phyloP scores from a whole-genome alignment of 2,888 invertebrate genomes.

The Melinaea marsaeus region DNA sequence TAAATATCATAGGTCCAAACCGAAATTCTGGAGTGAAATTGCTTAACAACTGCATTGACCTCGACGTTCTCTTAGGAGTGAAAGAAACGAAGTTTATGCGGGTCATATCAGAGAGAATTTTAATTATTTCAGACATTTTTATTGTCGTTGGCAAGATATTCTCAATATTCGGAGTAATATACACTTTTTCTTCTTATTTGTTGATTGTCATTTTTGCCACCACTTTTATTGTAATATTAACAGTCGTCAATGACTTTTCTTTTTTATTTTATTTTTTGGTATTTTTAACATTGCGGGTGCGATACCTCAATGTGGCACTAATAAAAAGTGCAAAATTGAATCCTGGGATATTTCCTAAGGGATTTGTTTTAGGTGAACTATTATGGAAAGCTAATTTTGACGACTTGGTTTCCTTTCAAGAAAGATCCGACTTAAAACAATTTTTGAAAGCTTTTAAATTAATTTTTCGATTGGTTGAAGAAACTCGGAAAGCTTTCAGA shows the following conservation, averaged over 20 bases:
- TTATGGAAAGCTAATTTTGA: background rate
- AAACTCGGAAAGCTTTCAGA: background rate
- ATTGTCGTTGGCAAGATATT: background rate
- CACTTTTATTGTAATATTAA: background rate
- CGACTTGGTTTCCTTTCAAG: background rate
- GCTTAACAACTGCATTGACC: slow-evolving; percentile 1
- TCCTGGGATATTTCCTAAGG: background rate
- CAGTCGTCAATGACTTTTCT: background rate
- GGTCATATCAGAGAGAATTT: background rate
- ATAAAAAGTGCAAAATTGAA: background rate
- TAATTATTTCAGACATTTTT: background rate
- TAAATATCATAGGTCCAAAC: background rate
- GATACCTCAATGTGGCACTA: background rate
- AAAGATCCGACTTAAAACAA: background rate
- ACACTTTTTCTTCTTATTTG: background rate
- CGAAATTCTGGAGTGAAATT: slow-evolving; percentile 2
- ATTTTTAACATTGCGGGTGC: slow-evolving; percentile 1
- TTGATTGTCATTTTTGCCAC: background rate
- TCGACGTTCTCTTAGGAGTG: background rate
- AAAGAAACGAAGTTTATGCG: slow-evolving; percentile 1
- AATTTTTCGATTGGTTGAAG: background rate
- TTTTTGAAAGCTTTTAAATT: background rate
- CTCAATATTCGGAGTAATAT: background rate
- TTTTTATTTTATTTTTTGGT: background rate
- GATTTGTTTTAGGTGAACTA: background rate